A percentile compares a stretch with the other conserved stretches of the same genome.
phyloP scores from a whole-genome alignment of 2,797 vertebrate genomes.

The Peromyscus attwateri region DNA sequence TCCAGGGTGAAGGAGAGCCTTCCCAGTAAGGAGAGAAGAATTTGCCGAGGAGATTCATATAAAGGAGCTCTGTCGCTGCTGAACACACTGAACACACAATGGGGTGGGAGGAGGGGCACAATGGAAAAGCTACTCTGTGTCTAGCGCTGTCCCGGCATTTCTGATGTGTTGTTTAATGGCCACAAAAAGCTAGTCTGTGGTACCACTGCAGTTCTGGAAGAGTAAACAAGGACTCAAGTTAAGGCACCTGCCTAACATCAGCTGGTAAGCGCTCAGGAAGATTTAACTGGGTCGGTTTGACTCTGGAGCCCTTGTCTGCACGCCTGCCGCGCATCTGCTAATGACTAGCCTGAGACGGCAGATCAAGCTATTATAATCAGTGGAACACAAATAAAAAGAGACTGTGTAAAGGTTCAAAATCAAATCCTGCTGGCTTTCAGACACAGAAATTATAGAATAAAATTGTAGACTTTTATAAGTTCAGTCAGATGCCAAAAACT shows the following conservation, averaged over 20 bases:
- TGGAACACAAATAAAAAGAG: conserved; percentile 66
- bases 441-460: conserved; percentile 70
- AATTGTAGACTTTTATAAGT: conserved; percentile 64
- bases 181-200: conserved; percentile 40
- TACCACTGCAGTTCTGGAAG: not conserved
- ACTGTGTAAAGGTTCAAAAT: conserved; percentile 57
- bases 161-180: conserved; percentile 18
- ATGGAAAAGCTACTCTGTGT: not conserved
- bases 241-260: not conserved
- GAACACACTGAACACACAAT: not conserved
- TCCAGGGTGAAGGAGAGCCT: conserved; percentile 7
- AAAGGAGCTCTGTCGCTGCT: not conserved
- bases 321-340: not conserved
- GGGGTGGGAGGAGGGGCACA: not conserved
- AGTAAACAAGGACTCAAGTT: not conserved
- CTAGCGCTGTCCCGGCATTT: not conserved
- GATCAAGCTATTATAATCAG: not conserved
- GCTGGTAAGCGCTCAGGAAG: not conserved
- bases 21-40: not conserved
- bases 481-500: conserved; percentile 65
- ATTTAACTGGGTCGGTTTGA: conserved; percentile 20
- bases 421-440: conserved; percentile 63
- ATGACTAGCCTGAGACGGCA: not conserved
- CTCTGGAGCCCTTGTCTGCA: not conserved
- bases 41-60: conserved; percentile 8